Evolutionary conservation across 2,113 vertebrate species (phyloP), one percentile per base, ranked within the genome.

Genomic region (Saccopteryx leptura): DNA sequence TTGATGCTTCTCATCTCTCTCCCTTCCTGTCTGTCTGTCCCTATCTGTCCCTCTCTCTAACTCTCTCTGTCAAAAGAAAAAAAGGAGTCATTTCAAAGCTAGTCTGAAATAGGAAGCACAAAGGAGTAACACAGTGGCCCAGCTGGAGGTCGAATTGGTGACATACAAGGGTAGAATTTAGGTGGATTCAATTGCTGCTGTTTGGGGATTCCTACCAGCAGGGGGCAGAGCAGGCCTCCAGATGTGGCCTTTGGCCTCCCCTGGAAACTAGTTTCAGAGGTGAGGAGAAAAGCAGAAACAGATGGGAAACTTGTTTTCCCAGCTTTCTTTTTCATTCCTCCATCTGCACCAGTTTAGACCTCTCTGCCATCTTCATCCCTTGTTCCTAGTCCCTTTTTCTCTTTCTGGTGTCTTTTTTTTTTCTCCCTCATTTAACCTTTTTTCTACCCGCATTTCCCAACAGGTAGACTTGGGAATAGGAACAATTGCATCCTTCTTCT

Each of bases 151-250:
- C 24, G 7, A 28, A 21, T 0, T 1, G 26, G 13, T 4, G 14
- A 10, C 2, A 2, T 0, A 12, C 39, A 28, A n/a, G 5, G 46
- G 31, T 50, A 13, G 65, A 83, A 39, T 11, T 21, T n/a, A 5
- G 18, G 19, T 4, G 0, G 39, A n/a, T 9, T 46, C 14, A 1
- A 9, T 0, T 5, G 23, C 2, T 0, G 4, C 19, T 33, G 31
- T 9, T 88, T 83, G 28, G 2, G n/a, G 1, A 26, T 14, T 4
- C 12, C 15, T 0, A 21, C 92, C 96, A 48, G 94, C 21, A 98
- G 97, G 71, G 86, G 97, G 94, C 97, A 94, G 93, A 90, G 96
- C 79, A 94, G 94, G 93, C 94, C 90, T 80, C 50, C 18, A 21
- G 54, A 95, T 94, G 1, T 23, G 83, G 86, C 93, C 74, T 86